These are phyloP conservation scores for Carollia perspicillata DNA, from an alignment of 2,113 vertebrate genomes.

Conservation along the genomic window DNA sequence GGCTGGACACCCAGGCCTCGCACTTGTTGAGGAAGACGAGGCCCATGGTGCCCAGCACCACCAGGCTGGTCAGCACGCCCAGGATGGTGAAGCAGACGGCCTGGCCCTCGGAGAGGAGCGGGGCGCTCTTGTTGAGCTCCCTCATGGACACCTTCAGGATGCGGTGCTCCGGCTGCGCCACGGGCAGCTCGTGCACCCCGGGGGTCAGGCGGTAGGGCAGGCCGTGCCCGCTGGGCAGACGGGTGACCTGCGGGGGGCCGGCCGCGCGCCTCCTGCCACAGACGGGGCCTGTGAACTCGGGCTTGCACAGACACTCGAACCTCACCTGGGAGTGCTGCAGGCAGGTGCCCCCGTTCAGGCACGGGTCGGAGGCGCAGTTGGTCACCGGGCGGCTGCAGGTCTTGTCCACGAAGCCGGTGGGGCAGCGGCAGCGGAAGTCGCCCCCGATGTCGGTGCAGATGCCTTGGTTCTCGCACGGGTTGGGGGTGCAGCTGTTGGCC, in stretches of 20 bases:
- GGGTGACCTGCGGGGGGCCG: conserved; percentile 68
- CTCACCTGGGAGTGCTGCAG: conserved; percentile 81
- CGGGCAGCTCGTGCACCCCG: conserved; percentile 86
- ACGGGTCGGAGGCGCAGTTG: conserved; percentile 83
- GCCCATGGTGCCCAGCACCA: conserved; percentile 91
- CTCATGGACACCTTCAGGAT: conserved; percentile 93
- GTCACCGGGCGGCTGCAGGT: conserved; percentile 83
- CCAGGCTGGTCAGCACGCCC: conserved; percentile 92
- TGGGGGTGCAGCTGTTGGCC: conserved; percentile 86
- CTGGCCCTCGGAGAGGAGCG: conserved; percentile 91
- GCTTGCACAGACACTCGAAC: conserved; percentile 86
- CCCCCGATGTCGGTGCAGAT: conserved; percentile 86
- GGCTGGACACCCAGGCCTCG: conserved; percentile 91
- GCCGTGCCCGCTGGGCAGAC: conserved; percentile 60
- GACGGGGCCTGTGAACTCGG: conserved; percentile 85
- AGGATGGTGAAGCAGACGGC: conserved; percentile 93
- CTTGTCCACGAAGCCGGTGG: conserved; percentile 84
- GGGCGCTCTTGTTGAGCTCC: conserved; percentile 86
- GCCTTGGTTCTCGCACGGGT: conserved; percentile 90
- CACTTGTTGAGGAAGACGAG: conserved; percentile 95
- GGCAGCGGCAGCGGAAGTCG: conserved; percentile 88
- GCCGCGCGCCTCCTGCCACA: conserved; percentile 81
- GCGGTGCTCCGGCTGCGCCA: conserved; percentile 83
- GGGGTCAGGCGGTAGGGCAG: conserved; percentile 83
- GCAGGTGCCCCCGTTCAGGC: conserved; percentile 89